phyloP scores from a whole-genome alignment of 1,140 invertebrate species.

The Tribolium castaneum region DNA sequence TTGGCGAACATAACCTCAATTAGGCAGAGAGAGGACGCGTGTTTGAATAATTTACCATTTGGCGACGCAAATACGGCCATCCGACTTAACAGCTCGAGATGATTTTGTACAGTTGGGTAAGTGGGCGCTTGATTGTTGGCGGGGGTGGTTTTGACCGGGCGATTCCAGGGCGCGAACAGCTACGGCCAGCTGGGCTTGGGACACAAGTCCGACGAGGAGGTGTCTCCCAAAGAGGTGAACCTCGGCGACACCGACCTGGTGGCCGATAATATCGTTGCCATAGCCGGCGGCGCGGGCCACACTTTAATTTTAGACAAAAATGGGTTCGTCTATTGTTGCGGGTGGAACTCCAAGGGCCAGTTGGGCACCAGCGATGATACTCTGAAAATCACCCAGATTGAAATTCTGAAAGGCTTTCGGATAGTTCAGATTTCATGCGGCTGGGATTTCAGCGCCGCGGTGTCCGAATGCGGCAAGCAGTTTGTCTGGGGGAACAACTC shows the following conservation, averaged over 20 bases:
- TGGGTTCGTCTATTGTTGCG: slow-evolving; percentile 83
- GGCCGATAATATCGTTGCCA: slow-evolving; percentile 68
- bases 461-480: slow-evolving; percentile 72
- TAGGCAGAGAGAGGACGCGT: slow-evolving; percentile 4
- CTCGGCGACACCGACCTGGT: slow-evolving; percentile 62
- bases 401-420: slow-evolving; percentile 67
- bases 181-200: slow-evolving; percentile 83
- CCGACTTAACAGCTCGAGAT: slow-evolving; percentile 41
- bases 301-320: slow-evolving; percentile 74
- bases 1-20: slow-evolving; percentile 17
- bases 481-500: slow-evolving; percentile 82
- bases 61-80: slow-evolving; percentile 7
- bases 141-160: background rate
- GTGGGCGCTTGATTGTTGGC: background rate
- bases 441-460: slow-evolving; percentile 78
- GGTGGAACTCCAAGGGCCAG: slow-evolving; percentile 88
- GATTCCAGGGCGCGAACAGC: slow-evolving; percentile 82
- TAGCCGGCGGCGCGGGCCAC: slow-evolving; percentile 82
- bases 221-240: slow-evolving; percentile 69
- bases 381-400: slow-evolving; percentile 68
- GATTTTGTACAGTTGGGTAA: slow-evolving; percentile 57
- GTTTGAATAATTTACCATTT: slow-evolving; percentile 9
- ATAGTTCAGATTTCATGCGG: slow-evolving; percentile 75
- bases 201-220: slow-evolving; percentile 73
- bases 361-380: slow-evolving; percentile 71